Conservation (phyloP, 2,888 invertebrate species). For the Leptura quadrifasciata region DNA sequence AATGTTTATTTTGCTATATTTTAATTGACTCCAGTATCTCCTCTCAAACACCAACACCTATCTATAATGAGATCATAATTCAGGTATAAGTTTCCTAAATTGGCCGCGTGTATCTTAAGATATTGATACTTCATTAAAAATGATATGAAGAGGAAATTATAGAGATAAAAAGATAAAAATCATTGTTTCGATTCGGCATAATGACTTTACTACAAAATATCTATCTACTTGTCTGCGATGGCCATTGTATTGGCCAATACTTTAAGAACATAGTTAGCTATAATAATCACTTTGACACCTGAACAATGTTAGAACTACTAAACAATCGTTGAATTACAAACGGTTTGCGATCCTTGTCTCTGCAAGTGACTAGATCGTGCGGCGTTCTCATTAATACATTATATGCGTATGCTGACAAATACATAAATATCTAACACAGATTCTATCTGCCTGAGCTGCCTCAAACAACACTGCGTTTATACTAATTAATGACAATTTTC, state of each 20-base stretch:
- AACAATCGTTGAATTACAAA: conserved; percentile 47
- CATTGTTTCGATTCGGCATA: conserved; percentile 32
- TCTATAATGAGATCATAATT: conserved; percentile 40
- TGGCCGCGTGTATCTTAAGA: conserved; percentile 47
- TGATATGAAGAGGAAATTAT: conserved; percentile 41
- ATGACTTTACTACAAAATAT: conserved; percentile 32
- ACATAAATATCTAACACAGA: conserved; percentile 53
- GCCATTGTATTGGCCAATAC: conserved; percentile 25
- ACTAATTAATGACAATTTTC: background rate
- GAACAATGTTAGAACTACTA: conserved; percentile 50
- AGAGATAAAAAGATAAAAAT: conserved; percentile 42
- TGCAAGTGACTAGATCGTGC: conserved; percentile 59
- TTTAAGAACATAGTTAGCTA: conserved; percentile 40
- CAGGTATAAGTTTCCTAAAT: conserved; percentile 44
- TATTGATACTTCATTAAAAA: conserved; percentile 45
- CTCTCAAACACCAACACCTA: conserved; percentile 29
- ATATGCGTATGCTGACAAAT: conserved; percentile 58
- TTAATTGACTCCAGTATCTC: conserved; percentile 18
- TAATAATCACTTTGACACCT: conserved; percentile 58
- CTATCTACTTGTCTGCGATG: conserved; percentile 17
- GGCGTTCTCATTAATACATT: conserved; percentile 63
- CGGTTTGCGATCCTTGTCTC: conserved; percentile 58
- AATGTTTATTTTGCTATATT: conserved; percentile 13
- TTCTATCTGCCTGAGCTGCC: background rate
- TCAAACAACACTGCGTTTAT: background rate